Evolutionary conservation across 2,113 vertebrate genomes (phyloP).

Genomic region (Thunnus thynnus): DNA sequence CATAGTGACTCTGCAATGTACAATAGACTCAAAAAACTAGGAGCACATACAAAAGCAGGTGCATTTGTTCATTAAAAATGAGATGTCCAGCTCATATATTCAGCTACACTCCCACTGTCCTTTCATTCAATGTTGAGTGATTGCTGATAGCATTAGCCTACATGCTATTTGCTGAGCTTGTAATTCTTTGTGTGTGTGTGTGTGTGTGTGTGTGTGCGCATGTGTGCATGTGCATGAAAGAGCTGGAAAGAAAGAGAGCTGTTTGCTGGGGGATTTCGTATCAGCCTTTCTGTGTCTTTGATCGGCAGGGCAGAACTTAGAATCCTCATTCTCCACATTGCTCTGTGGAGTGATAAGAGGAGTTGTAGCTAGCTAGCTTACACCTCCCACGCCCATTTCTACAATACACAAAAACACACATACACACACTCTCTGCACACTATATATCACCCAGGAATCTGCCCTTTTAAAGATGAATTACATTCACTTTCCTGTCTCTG

Average conservation of each 20-base stretch:
- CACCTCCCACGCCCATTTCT: constrained; percentile 73
- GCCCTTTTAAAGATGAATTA: constrained; percentile 77
- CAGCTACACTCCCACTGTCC: constrained; percentile 26
- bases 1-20: neutral
- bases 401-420: constrained; percentile 56
- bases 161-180: constrained; percentile 55
- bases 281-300: constrained; percentile 63
- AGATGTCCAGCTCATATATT: constrained; percentile 12
- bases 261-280: constrained; percentile 14
- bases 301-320: constrained; percentile 72
- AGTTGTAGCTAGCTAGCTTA: constrained; percentile 65
- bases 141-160: constrained; percentile 42
- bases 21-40: neutral
- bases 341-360: constrained; percentile 75
- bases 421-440: constrained; percentile 34
- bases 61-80: neutral
- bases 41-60: constrained; percentile 11
- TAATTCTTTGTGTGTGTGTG: constrained; percentile 22
- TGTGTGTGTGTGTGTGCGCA: constrained; percentile 26
- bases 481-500: constrained; percentile 63
- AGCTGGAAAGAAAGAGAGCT: constrained; percentile 1
- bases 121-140: constrained; percentile 10
- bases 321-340: constrained; percentile 81
- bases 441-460: constrained; percentile 74
- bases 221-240: neutral